Evolutionary conservation across 2,888 invertebrate species (phyloP).

Genomic region (Acanthosepion lycidas): DNA sequence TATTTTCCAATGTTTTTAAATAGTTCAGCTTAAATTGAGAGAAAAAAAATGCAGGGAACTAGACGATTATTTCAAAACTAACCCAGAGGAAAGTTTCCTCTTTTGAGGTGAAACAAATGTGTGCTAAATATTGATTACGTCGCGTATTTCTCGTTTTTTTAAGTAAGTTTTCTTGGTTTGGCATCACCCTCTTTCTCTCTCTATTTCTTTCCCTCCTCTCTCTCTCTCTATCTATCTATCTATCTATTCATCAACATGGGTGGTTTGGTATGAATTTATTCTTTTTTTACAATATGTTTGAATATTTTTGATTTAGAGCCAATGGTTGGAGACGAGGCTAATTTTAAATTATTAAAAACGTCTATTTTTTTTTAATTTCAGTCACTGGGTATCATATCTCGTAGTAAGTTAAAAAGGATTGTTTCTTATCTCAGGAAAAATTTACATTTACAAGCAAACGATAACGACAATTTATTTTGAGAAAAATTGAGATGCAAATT

Average conservation of each 20-base stretch:
- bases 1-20: background rate
- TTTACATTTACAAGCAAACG: slow-evolving; percentile 18
- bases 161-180: background rate
- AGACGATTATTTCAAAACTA: background rate
- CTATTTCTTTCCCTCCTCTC: background rate
- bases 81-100: background rate
- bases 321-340: background rate
- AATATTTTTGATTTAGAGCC: background rate
- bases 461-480: slow-evolving; percentile 3
- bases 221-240: background rate
- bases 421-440: background rate
- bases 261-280: no score
- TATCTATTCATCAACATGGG: background rate
- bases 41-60: background rate
- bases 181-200: background rate
- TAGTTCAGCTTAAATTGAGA: background rate
- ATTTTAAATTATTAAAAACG: slow-evolving; percentile 9
- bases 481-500: slow-evolving; percentile 22
- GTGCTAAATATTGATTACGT: background rate
- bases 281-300: background rate
- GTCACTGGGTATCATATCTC: background rate
- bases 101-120: background rate
- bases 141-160: background rate
- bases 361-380: background rate
- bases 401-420: background rate